Evolutionary conservation across 2,113 vertebrate genomes (phyloP).

Genomic region (Miniopterus natalensis): DNA sequence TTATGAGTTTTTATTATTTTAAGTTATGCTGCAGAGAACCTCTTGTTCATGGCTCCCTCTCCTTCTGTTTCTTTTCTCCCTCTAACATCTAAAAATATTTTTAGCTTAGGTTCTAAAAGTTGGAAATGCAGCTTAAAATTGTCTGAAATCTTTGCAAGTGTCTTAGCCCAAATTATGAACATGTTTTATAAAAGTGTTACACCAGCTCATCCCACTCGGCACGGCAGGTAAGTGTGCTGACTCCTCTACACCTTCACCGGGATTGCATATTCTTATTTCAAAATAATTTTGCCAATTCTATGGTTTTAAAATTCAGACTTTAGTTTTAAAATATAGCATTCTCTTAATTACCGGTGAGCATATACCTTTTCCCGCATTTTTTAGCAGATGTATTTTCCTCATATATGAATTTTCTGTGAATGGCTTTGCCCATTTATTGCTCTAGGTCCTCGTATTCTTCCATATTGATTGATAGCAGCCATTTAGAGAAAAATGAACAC

Average conservation of each 20-base stretch:
- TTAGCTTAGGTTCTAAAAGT: neutral
- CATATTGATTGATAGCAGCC: neutral
- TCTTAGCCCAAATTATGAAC: constrained; percentile 40
- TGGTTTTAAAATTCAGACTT: neutral
- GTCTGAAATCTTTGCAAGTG: constrained; percentile 22
- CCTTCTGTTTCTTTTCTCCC: neutral
- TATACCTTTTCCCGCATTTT: neutral
- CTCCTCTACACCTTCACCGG: neutral
- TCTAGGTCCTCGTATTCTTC: neutral
- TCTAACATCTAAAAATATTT: neutral
- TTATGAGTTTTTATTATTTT: neutral
- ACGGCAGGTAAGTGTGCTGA: neutral
- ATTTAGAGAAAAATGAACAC: neutral
- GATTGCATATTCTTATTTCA: neutral
- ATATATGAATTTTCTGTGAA: neutral
- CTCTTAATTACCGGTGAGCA: neutral
- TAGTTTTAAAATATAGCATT: constrained; percentile 22
- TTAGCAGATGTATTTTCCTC: neutral
- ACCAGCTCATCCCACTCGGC: neutral
- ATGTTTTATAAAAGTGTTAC: neutral
- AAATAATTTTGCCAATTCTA: neutral
- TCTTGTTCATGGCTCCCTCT: neutral
- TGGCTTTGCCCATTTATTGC: constrained; percentile 1
- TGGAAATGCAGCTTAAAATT: neutral
- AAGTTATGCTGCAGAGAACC: neutral